Base-by-base conservation (phyloP, 2,113 vertebrate genomes). In the Symphodus melops region DNA sequence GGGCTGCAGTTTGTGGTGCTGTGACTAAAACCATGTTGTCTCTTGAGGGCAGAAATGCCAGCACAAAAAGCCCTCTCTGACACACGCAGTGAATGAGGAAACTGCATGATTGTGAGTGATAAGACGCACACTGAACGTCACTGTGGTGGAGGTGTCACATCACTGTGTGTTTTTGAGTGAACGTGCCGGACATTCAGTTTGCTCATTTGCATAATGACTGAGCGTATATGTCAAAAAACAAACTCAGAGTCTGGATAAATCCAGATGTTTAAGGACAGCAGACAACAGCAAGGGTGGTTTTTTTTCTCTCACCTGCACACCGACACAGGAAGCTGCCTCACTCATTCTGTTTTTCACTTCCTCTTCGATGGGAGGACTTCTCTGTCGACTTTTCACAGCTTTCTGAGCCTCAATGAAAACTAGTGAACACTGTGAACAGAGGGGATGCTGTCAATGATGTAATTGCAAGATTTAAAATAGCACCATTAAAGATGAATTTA, bases 291-390 rank as follows among this genome's bases (percentile, higher is more conserved):
- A 51, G 53, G 70, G 41, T 21, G 17, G 69, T 13, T 80, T 39
- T 78, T 56, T 44, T 53, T 75, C 28, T 72, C 55, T 89, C 85
- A 91, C 91, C 90, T 91, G 89, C 84, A 57, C 19, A 9, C 60
- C 73, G 65, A 78, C 75, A 90, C 88, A 88, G 91, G 91, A 92
- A 91, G 76, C 72, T 28, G 53, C 41, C 14, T 66, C 7, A 71
- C 77, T 84, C 59, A 66, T 33, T 33, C 81, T 82, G 67, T 77
- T 62, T 93, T 86, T 89, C 86, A 92, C 91, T 91, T 93, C 91
- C 86, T 79, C 68, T 83, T 81, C 3, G 1, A 55, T 21, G 5
- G 52, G 25, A 64, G 71, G 51, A 39, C 68, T 56, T 56, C 71
- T 67, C 53, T 58, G 66, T 49, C 19, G 53, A 39, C 33, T 70